Conservation (phyloP, 1,140 invertebrate genomes). For the Amyelois transitella region DNA sequence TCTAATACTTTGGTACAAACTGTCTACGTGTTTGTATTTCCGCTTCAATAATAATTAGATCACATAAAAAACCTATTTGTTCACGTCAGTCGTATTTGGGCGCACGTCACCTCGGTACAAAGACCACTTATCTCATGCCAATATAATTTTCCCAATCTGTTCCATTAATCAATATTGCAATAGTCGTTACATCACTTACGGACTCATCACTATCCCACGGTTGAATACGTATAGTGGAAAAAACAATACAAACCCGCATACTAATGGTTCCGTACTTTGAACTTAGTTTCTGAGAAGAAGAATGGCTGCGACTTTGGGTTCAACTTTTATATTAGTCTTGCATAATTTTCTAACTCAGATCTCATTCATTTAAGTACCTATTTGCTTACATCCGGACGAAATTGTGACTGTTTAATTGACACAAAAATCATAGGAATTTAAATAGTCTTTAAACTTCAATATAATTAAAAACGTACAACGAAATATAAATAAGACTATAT, state of each 20-base stretch:
- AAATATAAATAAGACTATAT: no score
- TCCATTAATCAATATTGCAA: slow-evolving; percentile 45
- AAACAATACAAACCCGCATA: slow-evolving; percentile 25
- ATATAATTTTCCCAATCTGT: slow-evolving; percentile 43
- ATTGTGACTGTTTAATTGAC: no score
- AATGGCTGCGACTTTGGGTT: no score
- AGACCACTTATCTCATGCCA: slow-evolving; percentile 34
- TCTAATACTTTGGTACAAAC: neutral
- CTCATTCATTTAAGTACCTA: no score
- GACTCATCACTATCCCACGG: slow-evolving; percentile 39
- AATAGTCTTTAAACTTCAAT: no score
- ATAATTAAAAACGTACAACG: no score
- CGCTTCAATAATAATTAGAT: slow-evolving; percentile 26
- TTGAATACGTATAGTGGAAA: slow-evolving; percentile 24
- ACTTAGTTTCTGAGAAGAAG: neutral
- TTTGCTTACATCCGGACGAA: no score
- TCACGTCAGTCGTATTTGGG: slow-evolving; percentile 23
- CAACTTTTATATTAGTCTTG: no score
- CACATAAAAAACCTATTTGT: slow-evolving; percentile 25
- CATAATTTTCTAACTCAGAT: no score
- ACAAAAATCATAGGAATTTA: no score
- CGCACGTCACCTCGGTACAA: slow-evolving; percentile 25
- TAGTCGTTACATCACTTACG: slow-evolving; percentile 24
- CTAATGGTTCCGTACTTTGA: neutral
- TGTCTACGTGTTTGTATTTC: slow-evolving; percentile 12